Conservation (phyloP, 2,113 vertebrate species). For the Tachysurus vachellii region DNA sequence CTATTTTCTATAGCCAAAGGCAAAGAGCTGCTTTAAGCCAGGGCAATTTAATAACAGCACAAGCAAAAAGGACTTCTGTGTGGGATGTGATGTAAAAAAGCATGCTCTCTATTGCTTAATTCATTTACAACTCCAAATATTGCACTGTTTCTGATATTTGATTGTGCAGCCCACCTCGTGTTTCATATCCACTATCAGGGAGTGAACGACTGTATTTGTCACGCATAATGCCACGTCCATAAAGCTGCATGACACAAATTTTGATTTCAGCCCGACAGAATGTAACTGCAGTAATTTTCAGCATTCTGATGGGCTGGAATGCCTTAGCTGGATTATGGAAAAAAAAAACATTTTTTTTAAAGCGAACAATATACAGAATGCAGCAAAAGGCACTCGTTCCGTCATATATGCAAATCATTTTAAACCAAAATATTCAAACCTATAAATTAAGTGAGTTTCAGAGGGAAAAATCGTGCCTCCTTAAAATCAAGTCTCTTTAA, state of each 20-base stretch:
- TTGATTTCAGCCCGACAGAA: constrained; percentile 41
- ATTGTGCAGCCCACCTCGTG: constrained; percentile 32
- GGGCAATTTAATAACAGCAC: constrained; percentile 43
- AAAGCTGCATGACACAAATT: constrained; percentile 37
- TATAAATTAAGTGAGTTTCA: background rate
- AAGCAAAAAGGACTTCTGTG: constrained; percentile 30
- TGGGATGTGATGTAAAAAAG: constrained; percentile 27
- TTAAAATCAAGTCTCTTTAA: background rate
- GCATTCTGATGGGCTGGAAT: constrained; percentile 31
- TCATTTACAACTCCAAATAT: constrained; percentile 38
- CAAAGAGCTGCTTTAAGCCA: constrained; percentile 31
- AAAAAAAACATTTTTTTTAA: background rate
- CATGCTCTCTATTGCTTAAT: constrained; percentile 39
- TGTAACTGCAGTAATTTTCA: constrained; percentile 47
- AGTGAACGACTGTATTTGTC: constrained; percentile 33
- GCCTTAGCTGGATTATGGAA: constrained; percentile 3
- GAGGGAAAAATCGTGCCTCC: background rate
- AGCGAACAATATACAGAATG: background rate
- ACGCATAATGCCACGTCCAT: background rate
- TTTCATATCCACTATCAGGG: constrained; percentile 36
- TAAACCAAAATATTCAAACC: background rate
- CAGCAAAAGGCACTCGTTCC: background rate
- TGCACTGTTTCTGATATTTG: constrained; percentile 46
- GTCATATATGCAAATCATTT: background rate
- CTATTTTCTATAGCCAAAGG: constrained; percentile 34